A percentile compares a stretch with the other conserved stretches of the same genome.
These are phyloP conservation scores for Myodes glareolus DNA, from an alignment of 2,113 vertebrate species.

Conservation along the genomic window DNA sequence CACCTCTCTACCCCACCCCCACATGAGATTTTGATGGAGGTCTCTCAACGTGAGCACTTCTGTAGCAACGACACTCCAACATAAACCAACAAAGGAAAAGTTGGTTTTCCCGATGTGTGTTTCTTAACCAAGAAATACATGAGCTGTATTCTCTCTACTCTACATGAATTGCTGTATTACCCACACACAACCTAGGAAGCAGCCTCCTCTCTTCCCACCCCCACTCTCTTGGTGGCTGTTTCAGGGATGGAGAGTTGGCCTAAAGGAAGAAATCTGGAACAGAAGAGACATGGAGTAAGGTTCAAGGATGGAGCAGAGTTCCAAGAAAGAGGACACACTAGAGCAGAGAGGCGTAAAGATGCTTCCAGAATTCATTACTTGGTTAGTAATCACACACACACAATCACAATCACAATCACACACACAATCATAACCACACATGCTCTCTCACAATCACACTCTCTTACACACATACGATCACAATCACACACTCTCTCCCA, in stretches of 20 bases:
- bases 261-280: neutral
- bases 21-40: neutral
- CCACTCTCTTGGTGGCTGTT: neutral
- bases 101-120: neutral
- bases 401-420: no score
- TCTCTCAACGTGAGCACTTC: neutral
- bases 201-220: neutral
- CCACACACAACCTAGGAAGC: neutral
- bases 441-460: no score
- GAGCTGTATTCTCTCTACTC: neutral
- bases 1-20: no score
- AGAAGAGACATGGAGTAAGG: neutral
- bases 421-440: no score
- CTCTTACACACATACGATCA: neutral
- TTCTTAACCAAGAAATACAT: neutral
- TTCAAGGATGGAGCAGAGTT: neutral
- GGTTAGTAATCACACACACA: no score
- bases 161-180: neutral
- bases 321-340: neutral
- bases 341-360: neutral
- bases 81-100: neutral
- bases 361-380: neutral
- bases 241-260: neutral
- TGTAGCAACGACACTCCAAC: neutral
- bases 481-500: no score